These are phyloP conservation scores for Cyanoramphus novaezelandiae DNA, from an alignment of 2,113 vertebrate genomes.

Conservation along the genomic window DNA sequence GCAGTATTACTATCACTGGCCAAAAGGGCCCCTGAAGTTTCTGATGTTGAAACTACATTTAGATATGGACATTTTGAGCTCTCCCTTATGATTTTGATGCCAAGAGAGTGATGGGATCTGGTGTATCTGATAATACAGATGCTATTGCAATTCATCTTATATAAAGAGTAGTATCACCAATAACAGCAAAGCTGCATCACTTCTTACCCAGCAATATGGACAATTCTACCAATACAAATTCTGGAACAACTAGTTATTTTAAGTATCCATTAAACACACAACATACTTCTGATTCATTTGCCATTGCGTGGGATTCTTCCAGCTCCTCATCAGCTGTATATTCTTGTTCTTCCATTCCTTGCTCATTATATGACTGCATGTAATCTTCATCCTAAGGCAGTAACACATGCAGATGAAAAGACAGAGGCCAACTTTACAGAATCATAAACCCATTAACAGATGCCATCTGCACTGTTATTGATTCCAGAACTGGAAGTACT, in stretches of 20 bases:
- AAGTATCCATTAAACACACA: conserved; percentile 3
- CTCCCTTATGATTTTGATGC: background rate
- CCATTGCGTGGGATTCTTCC: conserved; percentile 70
- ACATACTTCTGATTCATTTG: conserved; percentile 83
- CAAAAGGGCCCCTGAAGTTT: background rate
- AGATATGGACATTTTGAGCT: background rate
- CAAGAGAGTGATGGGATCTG: background rate
- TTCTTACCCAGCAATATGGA: background rate
- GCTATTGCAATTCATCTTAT: background rate
- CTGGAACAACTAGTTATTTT: background rate
- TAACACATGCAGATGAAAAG: background rate
- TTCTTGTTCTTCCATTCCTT: conserved; percentile 69
- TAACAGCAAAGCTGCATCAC: background rate
- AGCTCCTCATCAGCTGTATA: conserved; percentile 74
- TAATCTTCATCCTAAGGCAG: conserved; percentile 84
- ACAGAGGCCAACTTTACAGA: background rate
- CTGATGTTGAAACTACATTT: background rate
- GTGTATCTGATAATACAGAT: background rate
- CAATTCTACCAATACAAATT: background rate
- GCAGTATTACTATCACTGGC: background rate
- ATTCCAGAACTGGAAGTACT: background rate
- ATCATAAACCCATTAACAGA: accelerated
- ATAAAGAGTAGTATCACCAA: background rate
- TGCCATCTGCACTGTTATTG: background rate
- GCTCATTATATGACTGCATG: conserved; percentile 76